A percentile compares a stretch with the other conserved stretches of the same genome.
Evolutionary conservation across 1,140 invertebrate genomes (phyloP).

Genomic region (Drosophila bipectinata): DNA sequence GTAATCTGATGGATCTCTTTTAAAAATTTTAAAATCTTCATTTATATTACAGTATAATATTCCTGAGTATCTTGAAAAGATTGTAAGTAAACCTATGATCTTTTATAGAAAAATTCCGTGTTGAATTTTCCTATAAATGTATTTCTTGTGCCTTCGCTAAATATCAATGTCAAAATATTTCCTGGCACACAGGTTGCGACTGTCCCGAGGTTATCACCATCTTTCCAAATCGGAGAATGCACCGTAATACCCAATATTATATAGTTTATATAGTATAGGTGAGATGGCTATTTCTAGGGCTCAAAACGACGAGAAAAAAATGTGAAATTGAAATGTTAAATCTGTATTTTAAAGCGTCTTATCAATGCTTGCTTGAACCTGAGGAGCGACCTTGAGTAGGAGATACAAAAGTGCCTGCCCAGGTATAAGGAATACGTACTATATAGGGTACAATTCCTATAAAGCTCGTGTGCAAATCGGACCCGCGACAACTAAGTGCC

Average conservation of each 20-base stretch:
- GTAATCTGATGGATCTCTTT: no score
- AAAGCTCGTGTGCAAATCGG: constrained; percentile 22
- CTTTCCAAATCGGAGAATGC: constrained; percentile 38
- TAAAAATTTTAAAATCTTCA: no score
- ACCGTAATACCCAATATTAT: constrained; percentile 19
- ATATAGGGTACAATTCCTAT: constrained; percentile 21
- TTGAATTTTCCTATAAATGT: constrained; percentile 2
- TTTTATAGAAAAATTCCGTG: neutral
- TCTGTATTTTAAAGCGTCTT: constrained; percentile 21
- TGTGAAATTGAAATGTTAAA: constrained; percentile 24
- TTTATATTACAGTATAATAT: no score
- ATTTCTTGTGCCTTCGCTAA: constrained; percentile 12
- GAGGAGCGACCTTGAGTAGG: constrained; percentile 41
- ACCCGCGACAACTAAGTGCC: constrained; percentile 25
- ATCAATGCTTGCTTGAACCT: constrained; percentile 57
- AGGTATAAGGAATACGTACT: neutral
- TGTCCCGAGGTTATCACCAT: constrained; percentile 53
- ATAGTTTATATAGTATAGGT: constrained; percentile 9
- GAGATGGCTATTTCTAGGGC: constrained; percentile 26
- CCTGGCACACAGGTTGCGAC: constrained; percentile 60
- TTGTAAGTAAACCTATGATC: no score
- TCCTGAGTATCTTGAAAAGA: no score
- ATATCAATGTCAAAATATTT: constrained; percentile 68
- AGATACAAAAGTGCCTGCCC: constrained; percentile 52
- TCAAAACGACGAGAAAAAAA: constrained; percentile 15